A percentile compares a stretch with the other conserved stretches of the same genome.
Conservation (phyloP, 2,888 invertebrate species). For the Oxystoma pomonae region DNA sequence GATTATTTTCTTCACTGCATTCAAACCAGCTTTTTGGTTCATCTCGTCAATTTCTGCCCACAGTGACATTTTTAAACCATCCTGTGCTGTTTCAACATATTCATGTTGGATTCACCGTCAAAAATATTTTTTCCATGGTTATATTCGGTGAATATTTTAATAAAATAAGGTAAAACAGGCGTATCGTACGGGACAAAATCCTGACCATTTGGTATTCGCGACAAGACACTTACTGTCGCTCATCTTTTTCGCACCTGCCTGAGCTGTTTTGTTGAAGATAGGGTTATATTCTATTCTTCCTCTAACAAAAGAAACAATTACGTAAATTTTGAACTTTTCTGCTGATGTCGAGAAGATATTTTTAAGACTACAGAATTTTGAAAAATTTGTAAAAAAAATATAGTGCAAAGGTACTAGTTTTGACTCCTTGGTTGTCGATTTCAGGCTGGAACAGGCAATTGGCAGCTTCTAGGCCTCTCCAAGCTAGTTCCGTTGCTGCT, state of each 20-base stretch:
- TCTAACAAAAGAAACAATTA: neutral
- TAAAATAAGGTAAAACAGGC: neutral
- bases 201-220: neutral
- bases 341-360: too few relatives aligned
- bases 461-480: too few relatives aligned
- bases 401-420: too few relatives aligned
- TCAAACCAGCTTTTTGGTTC: neutral
- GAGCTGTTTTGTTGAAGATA: neutral
- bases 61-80: neutral
- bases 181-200: neutral
- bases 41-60: neutral
- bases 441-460: too few relatives aligned
- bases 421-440: too few relatives aligned
- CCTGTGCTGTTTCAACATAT: neutral
- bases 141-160: neutral
- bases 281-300: neutral
- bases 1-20: neutral
- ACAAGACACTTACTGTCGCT: neutral
- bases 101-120: neutral
- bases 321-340: too few relatives aligned
- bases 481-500: too few relatives aligned
- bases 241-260: neutral
- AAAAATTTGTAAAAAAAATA: too few relatives aligned
- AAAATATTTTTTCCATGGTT: neutral
- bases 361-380: too few relatives aligned